Conservation (phyloP, 2,797 vertebrate genomes). For the Acanthurus tractus region DNA sequence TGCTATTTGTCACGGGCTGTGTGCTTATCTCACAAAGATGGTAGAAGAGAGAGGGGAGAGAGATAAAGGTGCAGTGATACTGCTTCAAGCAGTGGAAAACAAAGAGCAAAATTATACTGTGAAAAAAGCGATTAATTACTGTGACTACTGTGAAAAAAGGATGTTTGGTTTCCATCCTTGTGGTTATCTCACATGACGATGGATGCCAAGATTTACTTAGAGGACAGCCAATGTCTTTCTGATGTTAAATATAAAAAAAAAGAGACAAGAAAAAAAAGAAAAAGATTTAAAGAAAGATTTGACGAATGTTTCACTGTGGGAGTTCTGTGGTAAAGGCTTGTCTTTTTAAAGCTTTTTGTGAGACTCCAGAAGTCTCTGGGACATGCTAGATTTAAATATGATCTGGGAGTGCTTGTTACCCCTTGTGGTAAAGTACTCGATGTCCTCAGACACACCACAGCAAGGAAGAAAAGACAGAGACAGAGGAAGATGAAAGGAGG, state of each 20-base stretch:
- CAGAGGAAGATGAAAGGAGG: constrained; percentile 46
- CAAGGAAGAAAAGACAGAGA: constrained; percentile 35
- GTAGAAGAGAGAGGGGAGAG: neutral
- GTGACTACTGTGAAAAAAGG: constrained; percentile 34
- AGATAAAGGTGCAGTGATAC: constrained; percentile 30
- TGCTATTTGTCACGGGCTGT: constrained; percentile 16
- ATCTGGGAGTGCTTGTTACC: constrained; percentile 41
- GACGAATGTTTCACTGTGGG: neutral
- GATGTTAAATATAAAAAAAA: constrained; percentile 11
- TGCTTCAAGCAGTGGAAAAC: constrained; percentile 39
- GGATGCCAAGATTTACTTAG: constrained; percentile 41
- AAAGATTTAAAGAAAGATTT: constrained; percentile 6
- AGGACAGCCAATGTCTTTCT: constrained; percentile 10
- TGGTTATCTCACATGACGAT: constrained; percentile 54
- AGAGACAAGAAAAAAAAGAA: neutral
- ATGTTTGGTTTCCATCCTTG: constrained; percentile 42
- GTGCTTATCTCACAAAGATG: constrained; percentile 44
- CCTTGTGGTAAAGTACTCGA: constrained; percentile 41
- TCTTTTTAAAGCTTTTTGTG: constrained; percentile 32
- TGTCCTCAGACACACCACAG: constrained; percentile 37
- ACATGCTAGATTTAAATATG: constrained; percentile 55
- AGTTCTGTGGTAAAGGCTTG: constrained; percentile 17
- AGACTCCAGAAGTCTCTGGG: constrained; percentile 39
- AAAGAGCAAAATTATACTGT: constrained; percentile 21
- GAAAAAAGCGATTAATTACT: constrained; percentile 29